Base-by-base conservation (phyloP, 2,888 invertebrate genomes). In the Dichetophora obliterata region DNA sequence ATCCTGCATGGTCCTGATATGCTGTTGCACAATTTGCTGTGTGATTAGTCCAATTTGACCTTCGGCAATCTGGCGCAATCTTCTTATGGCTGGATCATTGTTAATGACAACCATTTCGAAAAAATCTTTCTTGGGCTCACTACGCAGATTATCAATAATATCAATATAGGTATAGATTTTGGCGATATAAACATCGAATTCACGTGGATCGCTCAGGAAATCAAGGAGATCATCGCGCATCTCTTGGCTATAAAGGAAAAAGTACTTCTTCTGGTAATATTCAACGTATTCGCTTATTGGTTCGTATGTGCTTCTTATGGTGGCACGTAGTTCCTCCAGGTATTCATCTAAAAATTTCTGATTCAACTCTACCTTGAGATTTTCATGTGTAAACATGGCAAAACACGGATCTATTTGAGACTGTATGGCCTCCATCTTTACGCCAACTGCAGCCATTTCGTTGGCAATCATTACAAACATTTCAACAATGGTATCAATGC, bases 71-170 rank as follows among this genome's bases (percentile, higher is more conserved):
- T 83, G 82, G 83, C 93, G 92, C 75, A 95, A 88, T 3, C 92
- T 92, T 14, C 88, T 88, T 34, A 94, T 92, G 82, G 93, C 93
- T 74, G 91, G 91, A 3, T 91, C 89, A 83, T 94, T 93, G 80
- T 92, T 89, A 1, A 94, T 90, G 57, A 91, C 90, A 1, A 93
- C 93, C 79, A 93, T 91, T 57, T 91, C 91, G 82, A 95, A 94
- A 86, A 93, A 94, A 85, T 93, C 93, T 81, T 92, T 93, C 82
- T 91, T 91, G 22, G 93, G 90, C 85, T 93, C 91, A 24, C 91
- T 91, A 16, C 91, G 91, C 57, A 94, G 90, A 85, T 91, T 91
- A 22, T 92, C 91, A 80, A 92, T 91, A 71, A 92, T 92, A 43
- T 88, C 88, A 84, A 92, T 91, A 80, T 93, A 93, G 80, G 91